A percentile compares a stretch with the other conserved stretches of the same genome.
These are phyloP conservation scores for Phalanger gymnotis DNA, from an alignment of 2,797 vertebrate species.

Conservation along the genomic window DNA sequence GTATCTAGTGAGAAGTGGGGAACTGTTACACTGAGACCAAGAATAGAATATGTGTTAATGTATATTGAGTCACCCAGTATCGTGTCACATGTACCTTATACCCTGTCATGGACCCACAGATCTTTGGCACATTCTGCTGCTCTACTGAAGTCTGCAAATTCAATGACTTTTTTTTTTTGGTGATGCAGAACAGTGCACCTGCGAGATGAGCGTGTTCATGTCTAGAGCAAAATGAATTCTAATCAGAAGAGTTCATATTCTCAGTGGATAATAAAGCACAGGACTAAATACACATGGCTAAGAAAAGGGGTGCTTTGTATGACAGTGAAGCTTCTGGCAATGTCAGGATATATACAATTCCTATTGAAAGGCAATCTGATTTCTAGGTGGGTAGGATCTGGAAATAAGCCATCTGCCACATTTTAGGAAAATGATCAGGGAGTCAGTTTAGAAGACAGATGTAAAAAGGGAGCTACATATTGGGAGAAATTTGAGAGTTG, in stretches of 20 bases:
- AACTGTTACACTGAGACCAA: neutral
- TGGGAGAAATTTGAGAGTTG: neutral
- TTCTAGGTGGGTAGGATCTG: neutral
- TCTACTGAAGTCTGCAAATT: neutral
- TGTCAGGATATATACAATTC: neutral
- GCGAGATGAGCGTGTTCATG: neutral
- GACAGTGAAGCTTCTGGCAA: neutral
- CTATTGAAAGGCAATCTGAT: neutral
- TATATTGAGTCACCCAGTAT: neutral
- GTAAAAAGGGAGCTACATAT: neutral
- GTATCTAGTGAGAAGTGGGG: neutral
- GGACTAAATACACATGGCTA: neutral
- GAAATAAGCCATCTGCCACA: neutral
- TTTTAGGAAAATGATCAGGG: neutral
- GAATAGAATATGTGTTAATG: neutral
- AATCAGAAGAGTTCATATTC: neutral
- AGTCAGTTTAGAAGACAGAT: neutral
- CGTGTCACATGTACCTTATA: neutral
- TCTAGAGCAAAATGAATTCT: neutral
- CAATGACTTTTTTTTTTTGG: neutral
- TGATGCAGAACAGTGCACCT: neutral
- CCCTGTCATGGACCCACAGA: neutral
- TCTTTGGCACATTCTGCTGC: neutral
- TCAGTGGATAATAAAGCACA: neutral
- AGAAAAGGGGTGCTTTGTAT: neutral